These are phyloP conservation scores for Ashinkailepas kermadecensis DNA, from an alignment of 2,888 invertebrate species.

Conservation along the genomic window DNA sequence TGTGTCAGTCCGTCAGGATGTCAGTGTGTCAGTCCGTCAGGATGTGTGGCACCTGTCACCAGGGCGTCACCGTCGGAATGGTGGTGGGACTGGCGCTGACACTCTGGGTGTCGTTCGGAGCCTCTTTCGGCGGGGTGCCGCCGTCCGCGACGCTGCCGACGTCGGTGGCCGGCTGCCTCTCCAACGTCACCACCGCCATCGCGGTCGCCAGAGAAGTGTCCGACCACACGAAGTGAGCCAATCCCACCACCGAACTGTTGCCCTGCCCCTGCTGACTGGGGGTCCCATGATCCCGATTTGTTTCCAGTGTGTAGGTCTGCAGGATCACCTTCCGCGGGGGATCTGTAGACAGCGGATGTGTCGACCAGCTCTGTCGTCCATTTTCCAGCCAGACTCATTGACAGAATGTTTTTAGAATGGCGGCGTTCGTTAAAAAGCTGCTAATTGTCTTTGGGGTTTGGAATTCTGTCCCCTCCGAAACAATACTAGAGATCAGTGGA, in stretches of 20 bases:
- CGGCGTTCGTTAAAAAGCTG: no score
- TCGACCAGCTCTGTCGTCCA: no score
- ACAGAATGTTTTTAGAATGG: no score
- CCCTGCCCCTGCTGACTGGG: neutral
- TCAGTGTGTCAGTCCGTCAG: neutral
- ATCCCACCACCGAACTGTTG: neutral
- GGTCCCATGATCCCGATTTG: neutral
- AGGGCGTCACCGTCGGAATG: constrained; percentile 72
- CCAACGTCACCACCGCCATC: constrained; percentile 50
- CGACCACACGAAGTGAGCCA: neutral
- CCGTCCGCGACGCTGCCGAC: constrained; percentile 54
- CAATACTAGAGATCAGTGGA: no score
- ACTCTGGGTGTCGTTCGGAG: constrained; percentile 65
- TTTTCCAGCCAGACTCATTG: no score
- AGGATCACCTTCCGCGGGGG: neutral
- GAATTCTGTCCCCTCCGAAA: no score
- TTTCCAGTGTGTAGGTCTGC: neutral
- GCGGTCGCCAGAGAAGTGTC: neutral
- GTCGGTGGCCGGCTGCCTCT: constrained; percentile 48
- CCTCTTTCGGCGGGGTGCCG: constrained; percentile 50
- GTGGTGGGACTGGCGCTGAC: constrained; percentile 62
- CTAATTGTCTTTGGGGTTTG: no score
- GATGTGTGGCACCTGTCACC: constrained; percentile 11
- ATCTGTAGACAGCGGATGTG: no score
- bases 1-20: neutral